Evolutionary conservation across 2,797 vertebrate species (phyloP).

Genomic region (Tympanoctomys barrerae): DNA sequence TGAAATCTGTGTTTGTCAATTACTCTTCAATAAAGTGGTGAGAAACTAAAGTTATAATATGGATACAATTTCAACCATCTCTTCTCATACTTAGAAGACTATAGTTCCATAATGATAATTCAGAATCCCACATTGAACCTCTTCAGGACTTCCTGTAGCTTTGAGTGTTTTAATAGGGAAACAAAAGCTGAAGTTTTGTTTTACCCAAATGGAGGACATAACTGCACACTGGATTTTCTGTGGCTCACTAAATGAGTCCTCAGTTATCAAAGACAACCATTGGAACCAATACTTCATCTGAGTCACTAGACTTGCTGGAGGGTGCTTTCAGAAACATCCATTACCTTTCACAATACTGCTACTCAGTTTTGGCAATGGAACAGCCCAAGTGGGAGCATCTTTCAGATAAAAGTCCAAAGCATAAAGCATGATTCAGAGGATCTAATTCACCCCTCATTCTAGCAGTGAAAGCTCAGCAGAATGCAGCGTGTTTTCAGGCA

Average conservation of each 20-base stretch:
- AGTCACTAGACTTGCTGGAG: conserved; percentile 9
- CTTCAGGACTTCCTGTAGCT: neutral
- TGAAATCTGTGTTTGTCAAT: neutral
- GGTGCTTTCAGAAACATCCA: conserved; percentile 40
- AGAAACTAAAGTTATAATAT: neutral
- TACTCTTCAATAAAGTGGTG: neutral
- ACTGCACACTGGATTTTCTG: conserved; percentile 1
- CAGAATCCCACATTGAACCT: neutral
- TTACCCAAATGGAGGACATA: conserved; percentile 36
- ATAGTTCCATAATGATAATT: neutral
- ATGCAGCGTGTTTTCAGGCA: conserved; percentile 35
- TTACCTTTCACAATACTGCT: neutral
- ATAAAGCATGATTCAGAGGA: neutral
- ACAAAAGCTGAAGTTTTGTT: neutral
- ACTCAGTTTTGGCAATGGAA: conserved; percentile 7
- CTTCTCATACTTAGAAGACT: neutral
- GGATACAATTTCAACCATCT: neutral
- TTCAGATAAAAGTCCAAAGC: neutral
- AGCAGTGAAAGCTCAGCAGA: conserved; percentile 56
- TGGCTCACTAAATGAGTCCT: neutral
- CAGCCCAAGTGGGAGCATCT: conserved; percentile 4
- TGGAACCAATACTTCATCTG: conserved; percentile 27
- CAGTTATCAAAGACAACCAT: conserved; percentile 33
- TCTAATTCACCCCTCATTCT: neutral
- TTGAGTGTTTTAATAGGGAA: conserved; percentile 5